Base-by-base conservation (phyloP, 2,113 vertebrate genomes). In the Oryzias curvinotus region DNA sequence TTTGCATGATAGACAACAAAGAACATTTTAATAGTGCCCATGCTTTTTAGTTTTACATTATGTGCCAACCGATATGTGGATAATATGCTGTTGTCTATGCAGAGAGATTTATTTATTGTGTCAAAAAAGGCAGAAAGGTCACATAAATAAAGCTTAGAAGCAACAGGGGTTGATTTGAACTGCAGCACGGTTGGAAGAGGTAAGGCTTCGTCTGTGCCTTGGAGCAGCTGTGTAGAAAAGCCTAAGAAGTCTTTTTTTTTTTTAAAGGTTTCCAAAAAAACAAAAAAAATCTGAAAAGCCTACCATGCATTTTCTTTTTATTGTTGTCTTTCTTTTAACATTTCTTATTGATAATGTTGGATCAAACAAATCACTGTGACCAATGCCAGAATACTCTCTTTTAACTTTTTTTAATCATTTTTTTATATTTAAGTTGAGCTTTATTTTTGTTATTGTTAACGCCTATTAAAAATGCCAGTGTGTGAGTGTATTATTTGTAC, bases 291-390 rank as follows among this genome's bases (percentile, higher is more conserved):
- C 30, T 73, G 73, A 69, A 52, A 74, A 82, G 82, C 81, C 71
- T 63, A 68, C 52, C 71, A 69, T 64, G 74, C 65, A 68, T 61
- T 65, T 74, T 85, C 54, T 76, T 56, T 71, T 81, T 66, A 78
- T 75, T 67, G 62, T 82, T 81, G 52, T 59, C 85, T 84, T 83
- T 77, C 3, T 77, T 85, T 88, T 72, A 36, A 62, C 73, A 59
- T 75, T 65, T 23, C 58, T 86, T 78, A 80, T 81, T 83, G 74
- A 85, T 89, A 85, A 73, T 73, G 75, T 86, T 86, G 62, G 74
- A 88, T 88, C 72, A 86, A 88, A 87, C 73, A 85, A 88, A 91
- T 88, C 91, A 92, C 91, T 92, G 91, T 92, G 91, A 92, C 86
- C 87, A 87, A 90, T 77, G 84, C 77, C 84, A 86, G 82, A 89